Evolutionary conservation across 2,113 vertebrate genomes (phyloP).

Genomic region (Lepisosteus oculatus): DNA sequence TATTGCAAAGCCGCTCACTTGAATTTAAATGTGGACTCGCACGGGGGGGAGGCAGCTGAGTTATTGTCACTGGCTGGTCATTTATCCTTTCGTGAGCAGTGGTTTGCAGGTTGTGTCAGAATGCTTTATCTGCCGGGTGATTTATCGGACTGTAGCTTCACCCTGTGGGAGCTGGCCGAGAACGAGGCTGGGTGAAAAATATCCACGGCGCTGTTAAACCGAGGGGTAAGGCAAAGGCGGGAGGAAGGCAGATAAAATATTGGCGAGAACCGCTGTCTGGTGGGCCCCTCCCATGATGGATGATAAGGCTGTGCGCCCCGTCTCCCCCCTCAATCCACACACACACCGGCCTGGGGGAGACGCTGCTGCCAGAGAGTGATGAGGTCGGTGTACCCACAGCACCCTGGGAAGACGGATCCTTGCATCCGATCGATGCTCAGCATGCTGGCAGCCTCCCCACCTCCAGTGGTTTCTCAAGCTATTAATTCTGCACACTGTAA

Average conservation of each 20-base stretch:
- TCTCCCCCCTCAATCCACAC: background rate
- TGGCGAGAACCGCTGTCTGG: background rate
- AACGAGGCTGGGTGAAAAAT: slow-evolving; percentile 12
- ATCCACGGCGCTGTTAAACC: background rate
- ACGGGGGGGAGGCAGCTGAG: no score
- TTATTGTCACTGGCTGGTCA: no score
- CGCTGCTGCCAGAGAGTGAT: slow-evolving; percentile 4
- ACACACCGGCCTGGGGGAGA: no score
- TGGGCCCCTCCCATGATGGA: slow-evolving; percentile 25
- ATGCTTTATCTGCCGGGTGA: slow-evolving; percentile 10
- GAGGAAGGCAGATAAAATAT: slow-evolving; percentile 4
- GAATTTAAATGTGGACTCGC: no score
- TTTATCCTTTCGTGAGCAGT: background rate
- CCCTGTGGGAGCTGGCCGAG: slow-evolving; percentile 6
- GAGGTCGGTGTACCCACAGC: slow-evolving; percentile 15
- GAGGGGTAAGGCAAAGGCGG: background rate
- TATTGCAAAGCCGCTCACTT: no score
- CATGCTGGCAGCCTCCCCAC: slow-evolving; percentile 30
- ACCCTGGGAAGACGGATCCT: slow-evolving; percentile 32
- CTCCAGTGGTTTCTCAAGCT: slow-evolving; percentile 39
- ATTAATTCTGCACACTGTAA: slow-evolving; percentile 38
- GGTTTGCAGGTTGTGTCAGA: background rate
- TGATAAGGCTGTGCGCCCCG: slow-evolving; percentile 14
- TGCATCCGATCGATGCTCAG: slow-evolving; percentile 31
- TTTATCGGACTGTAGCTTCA: slow-evolving; percentile 5